Evolutionary conservation across 2,797 vertebrate species (phyloP).

Genomic region (Labroides dimidiatus): DNA sequence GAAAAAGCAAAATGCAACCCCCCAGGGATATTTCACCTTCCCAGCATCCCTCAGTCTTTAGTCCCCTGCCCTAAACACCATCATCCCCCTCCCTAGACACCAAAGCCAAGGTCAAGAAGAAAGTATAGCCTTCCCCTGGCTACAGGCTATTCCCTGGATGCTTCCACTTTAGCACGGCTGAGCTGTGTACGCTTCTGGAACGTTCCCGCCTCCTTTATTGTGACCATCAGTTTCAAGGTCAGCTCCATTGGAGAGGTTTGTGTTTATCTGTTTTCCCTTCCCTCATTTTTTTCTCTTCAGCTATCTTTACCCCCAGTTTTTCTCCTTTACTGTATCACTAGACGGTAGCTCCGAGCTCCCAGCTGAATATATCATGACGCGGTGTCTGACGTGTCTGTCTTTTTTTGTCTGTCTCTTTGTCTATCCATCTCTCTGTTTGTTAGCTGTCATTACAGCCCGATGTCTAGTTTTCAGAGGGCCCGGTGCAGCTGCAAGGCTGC

Average conservation of each 20-base stretch:
- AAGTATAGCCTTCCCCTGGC: slow-evolving; percentile 71
- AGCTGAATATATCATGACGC: slow-evolving; percentile 54
- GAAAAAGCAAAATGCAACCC: slow-evolving; percentile 43
- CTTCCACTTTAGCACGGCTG: slow-evolving; percentile 59
- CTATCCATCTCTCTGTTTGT: slow-evolving; percentile 30
- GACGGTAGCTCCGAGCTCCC: slow-evolving; percentile 68
- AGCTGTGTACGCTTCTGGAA: slow-evolving; percentile 68
- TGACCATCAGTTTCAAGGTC: slow-evolving; percentile 83
- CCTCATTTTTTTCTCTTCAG: slow-evolving; percentile 44
- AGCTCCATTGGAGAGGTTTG: slow-evolving; percentile 69
- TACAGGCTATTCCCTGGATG: slow-evolving; percentile 75
- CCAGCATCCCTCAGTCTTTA: slow-evolving; percentile 55
- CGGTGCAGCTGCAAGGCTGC: slow-evolving; percentile 56
- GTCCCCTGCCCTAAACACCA: slow-evolving; percentile 67
- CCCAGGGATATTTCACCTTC: slow-evolving; percentile 47
- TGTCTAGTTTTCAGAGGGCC: slow-evolving; percentile 58
- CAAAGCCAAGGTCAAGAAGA: slow-evolving; percentile 82
- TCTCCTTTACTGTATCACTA: slow-evolving; percentile 53
- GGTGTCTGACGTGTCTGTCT: slow-evolving; percentile 44
- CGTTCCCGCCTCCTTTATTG: slow-evolving; percentile 76
- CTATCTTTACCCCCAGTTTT: slow-evolving; percentile 50
- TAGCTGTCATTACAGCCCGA: slow-evolving; percentile 51
- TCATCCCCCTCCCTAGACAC: slow-evolving; percentile 59
- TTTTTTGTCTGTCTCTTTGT: slow-evolving; percentile 46
- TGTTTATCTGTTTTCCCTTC: slow-evolving; percentile 74